Percentiles rank a stretch among this genome's conserved stretches.
Conservation (phyloP, 2,797 vertebrate species). For the Sebastes hubbsi region DNA sequence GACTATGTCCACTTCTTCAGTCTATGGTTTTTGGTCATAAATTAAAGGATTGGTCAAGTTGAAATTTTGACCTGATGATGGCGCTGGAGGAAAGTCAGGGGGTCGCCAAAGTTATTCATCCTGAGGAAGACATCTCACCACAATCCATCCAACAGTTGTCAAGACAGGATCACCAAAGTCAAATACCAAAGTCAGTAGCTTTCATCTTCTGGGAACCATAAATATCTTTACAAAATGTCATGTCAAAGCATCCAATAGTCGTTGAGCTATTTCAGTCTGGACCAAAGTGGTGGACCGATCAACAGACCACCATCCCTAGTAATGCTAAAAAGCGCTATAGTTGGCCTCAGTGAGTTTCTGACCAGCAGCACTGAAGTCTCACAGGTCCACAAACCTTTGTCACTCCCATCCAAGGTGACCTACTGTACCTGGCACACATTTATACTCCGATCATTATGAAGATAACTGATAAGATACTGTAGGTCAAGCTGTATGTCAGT, state of each 20-base stretch:
- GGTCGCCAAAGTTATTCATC: not conserved
- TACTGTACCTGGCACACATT: not conserved
- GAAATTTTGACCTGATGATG: not conserved
- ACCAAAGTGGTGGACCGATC: not conserved
- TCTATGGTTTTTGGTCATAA: not conserved
- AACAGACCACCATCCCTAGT: not conserved
- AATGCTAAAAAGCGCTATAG: not conserved
- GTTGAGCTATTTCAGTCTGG: not conserved
- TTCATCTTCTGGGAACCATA: not conserved
- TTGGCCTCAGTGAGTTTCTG: not conserved
- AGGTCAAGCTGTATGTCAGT: not conserved
- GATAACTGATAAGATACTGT: constrained; percentile 9
- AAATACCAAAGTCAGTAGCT: not conserved
- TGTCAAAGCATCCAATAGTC: not conserved
- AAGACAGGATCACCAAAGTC: not conserved
- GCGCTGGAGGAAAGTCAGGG: not conserved
- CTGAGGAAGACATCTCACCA: not conserved
- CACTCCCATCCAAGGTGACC: constrained; percentile 25
- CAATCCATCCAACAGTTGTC: not conserved
- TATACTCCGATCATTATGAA: constrained; percentile 4
- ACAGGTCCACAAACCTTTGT: not conserved
- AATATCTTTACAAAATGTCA: not conserved
- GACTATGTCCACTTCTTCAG: not conserved
- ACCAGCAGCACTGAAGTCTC: not conserved
- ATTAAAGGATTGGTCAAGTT: not conserved